Evolutionary conservation across 2,113 vertebrate species (phyloP).

Genomic region (Caloenas nicobarica): DNA sequence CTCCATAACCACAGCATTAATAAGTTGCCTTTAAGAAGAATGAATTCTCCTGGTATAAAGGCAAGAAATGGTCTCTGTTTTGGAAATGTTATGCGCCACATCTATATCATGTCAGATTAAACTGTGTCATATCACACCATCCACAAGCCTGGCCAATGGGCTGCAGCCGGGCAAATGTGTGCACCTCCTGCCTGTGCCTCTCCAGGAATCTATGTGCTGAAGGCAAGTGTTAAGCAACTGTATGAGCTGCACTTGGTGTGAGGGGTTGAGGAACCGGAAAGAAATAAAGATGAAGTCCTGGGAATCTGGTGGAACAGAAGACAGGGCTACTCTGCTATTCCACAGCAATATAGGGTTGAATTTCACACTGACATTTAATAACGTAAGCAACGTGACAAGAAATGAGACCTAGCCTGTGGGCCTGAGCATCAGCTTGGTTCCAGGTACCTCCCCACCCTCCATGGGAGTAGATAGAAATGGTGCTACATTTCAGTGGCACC

Average conservation of each 20-base stretch:
- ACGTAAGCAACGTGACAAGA: fast-evolving
- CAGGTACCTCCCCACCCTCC: not conserved
- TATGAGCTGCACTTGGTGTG: not conserved
- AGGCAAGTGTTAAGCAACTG: not conserved
- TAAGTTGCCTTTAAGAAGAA: not conserved
- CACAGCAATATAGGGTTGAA: fast-evolving
- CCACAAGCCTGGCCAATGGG: not conserved
- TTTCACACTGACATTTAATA: not conserved
- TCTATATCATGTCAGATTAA: not conserved
- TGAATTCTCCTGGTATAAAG: not conserved
- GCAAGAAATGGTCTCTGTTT: not conserved
- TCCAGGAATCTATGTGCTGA: not conserved
- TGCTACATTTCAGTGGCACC: not conserved
- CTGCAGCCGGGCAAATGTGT: not conserved
- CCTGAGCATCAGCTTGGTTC: not conserved
- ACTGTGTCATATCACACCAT: not conserved
- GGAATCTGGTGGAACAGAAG: not conserved
- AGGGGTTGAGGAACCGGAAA: not conserved
- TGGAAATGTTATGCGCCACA: not conserved
- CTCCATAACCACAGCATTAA: not conserved
- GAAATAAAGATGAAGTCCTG: not conserved
- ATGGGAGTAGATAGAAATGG: not conserved
- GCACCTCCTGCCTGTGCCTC: not conserved
- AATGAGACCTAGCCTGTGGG: too few species aligned
- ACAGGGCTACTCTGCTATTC: not conserved